phyloP scores from a whole-genome alignment of 2,797 vertebrate genomes.

The Poeciliopsis turneri region DNA sequence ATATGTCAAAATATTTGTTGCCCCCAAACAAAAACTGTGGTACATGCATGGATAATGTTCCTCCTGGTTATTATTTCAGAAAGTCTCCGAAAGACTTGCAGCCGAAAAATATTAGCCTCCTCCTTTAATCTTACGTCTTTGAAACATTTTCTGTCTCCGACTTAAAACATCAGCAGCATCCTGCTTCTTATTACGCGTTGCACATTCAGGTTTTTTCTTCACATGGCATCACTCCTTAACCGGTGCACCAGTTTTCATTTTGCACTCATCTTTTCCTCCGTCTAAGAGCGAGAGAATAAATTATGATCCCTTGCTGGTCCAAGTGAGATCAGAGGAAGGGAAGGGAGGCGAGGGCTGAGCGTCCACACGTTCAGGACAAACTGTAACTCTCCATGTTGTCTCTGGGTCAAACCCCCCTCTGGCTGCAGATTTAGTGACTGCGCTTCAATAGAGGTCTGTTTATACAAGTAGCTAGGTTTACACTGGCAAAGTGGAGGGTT shows the following conservation, averaged over 20 bases:
- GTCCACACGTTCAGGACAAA: constrained; percentile 47
- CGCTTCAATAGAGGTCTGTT: constrained; percentile 65
- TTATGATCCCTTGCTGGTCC: constrained; percentile 15
- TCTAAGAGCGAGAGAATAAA: constrained; percentile 44
- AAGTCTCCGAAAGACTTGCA: constrained; percentile 56
- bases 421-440: constrained; percentile 65
- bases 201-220: constrained; percentile 32
- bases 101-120: constrained; percentile 30
- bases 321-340: constrained; percentile 43
- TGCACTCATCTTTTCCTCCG: constrained; percentile 50
- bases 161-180: constrained; percentile 45
- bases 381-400: constrained; percentile 63
- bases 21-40: constrained; percentile 45
- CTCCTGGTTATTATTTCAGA: constrained; percentile 50
- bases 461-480: constrained; percentile 67
- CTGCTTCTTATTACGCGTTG: constrained; percentile 28
- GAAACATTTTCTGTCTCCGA: constrained; percentile 26
- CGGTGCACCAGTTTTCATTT: constrained; percentile 43
- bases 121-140: constrained; percentile 15
- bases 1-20: constrained; percentile 40
- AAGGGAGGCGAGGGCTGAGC: constrained; percentile 26
- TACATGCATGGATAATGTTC: constrained; percentile 45
- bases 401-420: constrained; percentile 53
- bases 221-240: constrained; percentile 55
- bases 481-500: constrained; percentile 63